Conservation (phyloP, 2,888 invertebrate genomes). For the Acleris literana region DNA sequence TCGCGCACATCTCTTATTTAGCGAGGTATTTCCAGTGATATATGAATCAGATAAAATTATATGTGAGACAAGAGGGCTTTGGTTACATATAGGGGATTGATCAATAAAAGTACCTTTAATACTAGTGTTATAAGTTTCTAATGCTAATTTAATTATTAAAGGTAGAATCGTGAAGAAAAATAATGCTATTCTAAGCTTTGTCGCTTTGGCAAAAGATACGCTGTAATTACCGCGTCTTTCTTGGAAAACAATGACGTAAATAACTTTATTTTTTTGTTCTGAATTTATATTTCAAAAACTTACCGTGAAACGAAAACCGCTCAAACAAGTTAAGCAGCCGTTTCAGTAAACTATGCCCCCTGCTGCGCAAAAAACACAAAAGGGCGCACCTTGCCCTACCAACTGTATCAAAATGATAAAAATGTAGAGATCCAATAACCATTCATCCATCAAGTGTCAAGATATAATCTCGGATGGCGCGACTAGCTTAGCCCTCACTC, state of each 20-base stretch:
- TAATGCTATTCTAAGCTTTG: no score
- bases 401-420: slow-evolving; percentile 84
- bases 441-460: slow-evolving; percentile 91
- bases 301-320: slow-evolving; percentile 4
- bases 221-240: no score
- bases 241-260: no score
- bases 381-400: slow-evolving; percentile 67
- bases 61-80: not conserved
- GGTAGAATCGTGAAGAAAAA: no score
- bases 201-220: no score
- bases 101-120: no score
- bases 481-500: slow-evolving; percentile 76
- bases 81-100: not conserved
- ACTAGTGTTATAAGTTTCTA: no score
- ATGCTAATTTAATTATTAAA: no score
- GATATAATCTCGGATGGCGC: slow-evolving; percentile 85
- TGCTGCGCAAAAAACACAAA: slow-evolving; percentile 47
- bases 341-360: slow-evolving; percentile 56
- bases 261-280: not conserved
- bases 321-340: slow-evolving; percentile 22
- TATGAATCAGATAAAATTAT: slow-evolving; percentile 8
- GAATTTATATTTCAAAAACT: slow-evolving; percentile 9
- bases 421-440: slow-evolving; percentile 89
- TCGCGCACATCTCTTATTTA: slow-evolving; percentile 62
- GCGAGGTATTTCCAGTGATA: slow-evolving; percentile 35